Evolutionary conservation across 1,140 invertebrate species (phyloP), one percentile per base, ranked within the genome.

Genomic region (Himalopsyche phryganea): DNA sequence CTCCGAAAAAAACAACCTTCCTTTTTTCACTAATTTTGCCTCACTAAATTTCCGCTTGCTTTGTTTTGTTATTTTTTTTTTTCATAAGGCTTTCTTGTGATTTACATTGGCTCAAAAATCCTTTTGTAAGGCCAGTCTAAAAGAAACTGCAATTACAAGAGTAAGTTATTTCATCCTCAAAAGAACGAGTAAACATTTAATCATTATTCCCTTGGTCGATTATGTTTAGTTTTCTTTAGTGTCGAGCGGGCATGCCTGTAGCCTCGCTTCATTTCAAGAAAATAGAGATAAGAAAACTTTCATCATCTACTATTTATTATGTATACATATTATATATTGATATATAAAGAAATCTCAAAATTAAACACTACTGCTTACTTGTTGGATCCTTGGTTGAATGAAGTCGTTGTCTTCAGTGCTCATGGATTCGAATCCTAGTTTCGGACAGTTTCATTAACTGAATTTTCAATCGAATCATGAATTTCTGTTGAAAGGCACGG

Each of bases 161-260:
- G 58, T 54, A 53, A 60, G 36, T 60, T 41, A 60, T 60, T 52
- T 42, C 44, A 49, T 60, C 49, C 50, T 51, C 42, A 35, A 47
- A 60, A 49, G 28, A 44, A 46, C 18, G 23, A 28, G 14, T 42
- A 44, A 44, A 44, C 51, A 53, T 53, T 53, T 28, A 28, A 28
- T 28, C 23, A 28, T 28, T 28, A 28, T 28, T 28, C 23, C 23
- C 18, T 45, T 55, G 33, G 19, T 19, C 35, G 42, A 41, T 50
- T 36, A 50, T 56, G 52, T 55, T 56, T 56, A 41, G 54, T 50
- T 50, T 33, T 33, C 44, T 14, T 58, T 19, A 58, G 19, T 50
- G 38, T 14, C 41, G 32, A 50, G 46, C 45, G 48, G 45, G 28
- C 50, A 46, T 6, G 35, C 32, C 13, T 17, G 49, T 32, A n/a